Conservation (phyloP, 2,797 vertebrate genomes). For the Staurois parvus region DNA sequence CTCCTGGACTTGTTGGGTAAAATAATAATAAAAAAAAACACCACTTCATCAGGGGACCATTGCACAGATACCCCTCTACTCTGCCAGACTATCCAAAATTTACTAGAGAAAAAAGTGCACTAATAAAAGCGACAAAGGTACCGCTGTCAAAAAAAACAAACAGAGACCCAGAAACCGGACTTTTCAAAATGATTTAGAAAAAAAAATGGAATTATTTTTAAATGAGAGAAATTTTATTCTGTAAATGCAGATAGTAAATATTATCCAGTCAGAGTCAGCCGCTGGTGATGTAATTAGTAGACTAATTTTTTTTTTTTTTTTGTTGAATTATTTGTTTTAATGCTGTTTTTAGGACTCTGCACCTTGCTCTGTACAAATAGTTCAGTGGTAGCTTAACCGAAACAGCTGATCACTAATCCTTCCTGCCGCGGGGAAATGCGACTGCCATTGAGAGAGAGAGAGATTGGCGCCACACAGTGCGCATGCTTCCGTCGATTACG, state of each 20-base stretch:
- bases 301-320: constrained; percentile 32
- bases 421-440: not conserved
- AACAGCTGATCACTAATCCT: constrained; percentile 9
- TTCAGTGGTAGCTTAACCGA: constrained; percentile 17
- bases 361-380: constrained; percentile 22
- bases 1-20: not conserved
- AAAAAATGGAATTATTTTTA: constrained; percentile 50
- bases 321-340: not conserved
- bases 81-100: too few species aligned
- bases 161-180: not conserved
- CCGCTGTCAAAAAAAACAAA: not conserved
- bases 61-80: not conserved
- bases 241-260: constrained; percentile 20
- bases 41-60: not conserved
- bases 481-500: not conserved
- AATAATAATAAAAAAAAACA: too few species aligned
- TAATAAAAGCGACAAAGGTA: constrained; percentile 7
- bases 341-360: constrained; percentile 4
- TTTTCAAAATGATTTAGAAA: constrained; percentile 22
- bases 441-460: too few species aligned
- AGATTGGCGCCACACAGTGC: not conserved
- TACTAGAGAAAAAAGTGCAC: too few species aligned
- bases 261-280: not conserved
- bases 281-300: constrained; percentile 22
- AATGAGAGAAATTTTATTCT: constrained; percentile 46